Base-by-base conservation (phyloP, 2,113 vertebrate species). In the Podiceps cristatus region DNA sequence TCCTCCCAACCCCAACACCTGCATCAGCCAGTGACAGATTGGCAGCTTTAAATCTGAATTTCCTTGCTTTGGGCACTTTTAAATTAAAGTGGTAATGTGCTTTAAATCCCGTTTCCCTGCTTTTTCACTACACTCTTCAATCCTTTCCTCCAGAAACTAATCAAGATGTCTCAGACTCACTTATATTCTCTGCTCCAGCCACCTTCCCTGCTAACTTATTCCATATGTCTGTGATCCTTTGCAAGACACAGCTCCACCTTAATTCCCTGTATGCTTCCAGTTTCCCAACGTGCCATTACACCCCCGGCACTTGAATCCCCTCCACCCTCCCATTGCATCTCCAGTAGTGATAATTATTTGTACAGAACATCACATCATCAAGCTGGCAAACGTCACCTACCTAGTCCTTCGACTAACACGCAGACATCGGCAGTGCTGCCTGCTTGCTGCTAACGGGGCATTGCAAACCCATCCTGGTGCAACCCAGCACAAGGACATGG, bases 51-150 rank as follows among this genome's bases (percentile, higher is more conserved):
- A 97, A 93, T 33, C 93, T 68, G 96, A 91, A 96, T 96, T 96
- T 96, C 97, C 96, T 96, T 96, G 96, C 96, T 97, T 69, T 96
- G 97, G 94, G 95, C 96, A 58, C 94, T 97, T 96, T 94, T 91
- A 74, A 96, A 96, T 97, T 95, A 96, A 97, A 96, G 95, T 87
- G 95, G 95, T 95, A 96, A 97, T 89, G 94, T 68, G 86, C 94
- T 97, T 96, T 97, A 96, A 97, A 97, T 97, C 96, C 95, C 5
- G 3, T 79, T 96, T 78, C 96, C 86, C 96, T 97, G 96, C 22
- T 94, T 97, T 97, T 96, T 72, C 95, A 85, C 95, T 96, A 68
- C 28, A 2, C 77, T 95, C 89, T 37, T 87, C 94, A 95, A 95
- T 66, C 93, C 80, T 16, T 96, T 93, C 91, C 95, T 96, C 86